A percentile compares a stretch with the other conserved stretches of the same genome.
Conservation (phyloP, 1,140 invertebrate species). For the Drosophila arizonae region DNA sequence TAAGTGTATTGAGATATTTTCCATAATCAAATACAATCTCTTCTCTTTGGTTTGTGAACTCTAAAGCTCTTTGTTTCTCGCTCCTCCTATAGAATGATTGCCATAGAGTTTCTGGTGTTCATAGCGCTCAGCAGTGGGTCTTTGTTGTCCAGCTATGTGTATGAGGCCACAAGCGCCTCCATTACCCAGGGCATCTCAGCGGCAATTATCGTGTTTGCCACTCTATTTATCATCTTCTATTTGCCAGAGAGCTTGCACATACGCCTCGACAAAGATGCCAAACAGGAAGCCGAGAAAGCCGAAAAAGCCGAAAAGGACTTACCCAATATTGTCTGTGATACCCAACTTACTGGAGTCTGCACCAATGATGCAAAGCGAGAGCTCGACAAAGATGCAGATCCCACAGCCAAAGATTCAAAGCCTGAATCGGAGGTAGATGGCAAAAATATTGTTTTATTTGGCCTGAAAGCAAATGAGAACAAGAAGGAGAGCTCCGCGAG, state of each 20-base stretch:
- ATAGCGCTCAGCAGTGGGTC: constrained; percentile 85
- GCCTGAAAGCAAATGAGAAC: not conserved
- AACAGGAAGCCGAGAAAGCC: constrained; percentile 2
- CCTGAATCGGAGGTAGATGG: not conserved
- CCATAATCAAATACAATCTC: too few species aligned
- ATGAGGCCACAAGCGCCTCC: constrained; percentile 64
- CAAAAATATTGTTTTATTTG: constrained; percentile 5
- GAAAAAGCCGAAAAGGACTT: constrained; percentile 28
- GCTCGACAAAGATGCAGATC: not conserved
- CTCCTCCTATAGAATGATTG: constrained; percentile 84
- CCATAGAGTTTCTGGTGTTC: constrained; percentile 85
- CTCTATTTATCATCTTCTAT: constrained; percentile 65
- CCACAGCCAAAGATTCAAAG: not conserved
- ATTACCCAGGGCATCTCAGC: constrained; percentile 60
- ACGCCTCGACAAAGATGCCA: constrained; percentile 19
- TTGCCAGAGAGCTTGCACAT: constrained; percentile 72
- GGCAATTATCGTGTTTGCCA: constrained; percentile 38
- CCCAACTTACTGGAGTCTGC: constrained; percentile 1
- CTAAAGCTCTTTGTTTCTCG: not conserved
- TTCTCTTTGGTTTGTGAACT: too few species aligned
- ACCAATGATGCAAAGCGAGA: constrained; percentile 8
- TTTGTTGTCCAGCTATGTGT: constrained; percentile 83
- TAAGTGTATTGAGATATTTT: too few species aligned
- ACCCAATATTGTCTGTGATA: constrained; percentile 11
- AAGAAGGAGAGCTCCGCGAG: not conserved